Evolutionary conservation across 2,888 invertebrate genomes (phyloP).

Genomic region (Tricholauxania praeusta): DNA sequence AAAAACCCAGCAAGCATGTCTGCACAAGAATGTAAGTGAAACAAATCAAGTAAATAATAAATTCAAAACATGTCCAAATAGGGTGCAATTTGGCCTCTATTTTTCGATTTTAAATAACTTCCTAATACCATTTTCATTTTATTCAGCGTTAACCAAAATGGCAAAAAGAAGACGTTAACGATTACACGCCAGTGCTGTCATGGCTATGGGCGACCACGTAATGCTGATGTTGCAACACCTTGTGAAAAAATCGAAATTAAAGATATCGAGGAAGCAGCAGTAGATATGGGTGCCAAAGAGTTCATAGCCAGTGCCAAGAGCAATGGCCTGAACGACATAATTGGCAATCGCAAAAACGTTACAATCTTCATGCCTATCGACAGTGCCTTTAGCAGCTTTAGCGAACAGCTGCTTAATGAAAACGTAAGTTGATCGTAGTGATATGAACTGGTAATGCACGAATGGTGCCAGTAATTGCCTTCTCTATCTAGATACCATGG

Average conservation of each 20-base stretch:
- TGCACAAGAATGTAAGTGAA: slow-evolving; percentile 67
- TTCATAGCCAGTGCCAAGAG: slow-evolving; percentile 71
- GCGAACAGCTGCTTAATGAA: slow-evolving; percentile 69
- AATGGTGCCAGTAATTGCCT: not conserved
- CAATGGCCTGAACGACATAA: slow-evolving; percentile 69
- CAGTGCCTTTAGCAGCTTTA: slow-evolving; percentile 72
- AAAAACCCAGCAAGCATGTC: slow-evolving; percentile 66
- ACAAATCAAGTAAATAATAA: slow-evolving; percentile 1
- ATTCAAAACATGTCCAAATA: not conserved
- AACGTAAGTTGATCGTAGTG: slow-evolving; percentile 66
- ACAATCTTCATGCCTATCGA: slow-evolving; percentile 76
- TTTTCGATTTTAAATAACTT: not conserved
- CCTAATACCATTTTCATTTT: slow-evolving; percentile 1
- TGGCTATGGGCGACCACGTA: slow-evolving; percentile 71
- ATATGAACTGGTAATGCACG: not conserved
- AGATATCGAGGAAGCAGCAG: slow-evolving; percentile 71
- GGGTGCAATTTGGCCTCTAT: slow-evolving; percentile 19
- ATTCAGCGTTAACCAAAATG: slow-evolving; percentile 71
- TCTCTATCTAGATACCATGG: not conserved
- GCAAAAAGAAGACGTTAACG: slow-evolving; percentile 73
- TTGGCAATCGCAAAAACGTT: slow-evolving; percentile 69
- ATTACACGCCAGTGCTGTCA: slow-evolving; percentile 78
- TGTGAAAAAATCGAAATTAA: slow-evolving; percentile 73
- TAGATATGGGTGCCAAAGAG: slow-evolving; percentile 72
- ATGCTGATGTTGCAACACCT: slow-evolving; percentile 65